Conservation (phyloP, 2,797 vertebrate genomes). For the Oceanodroma leucorhoa region DNA sequence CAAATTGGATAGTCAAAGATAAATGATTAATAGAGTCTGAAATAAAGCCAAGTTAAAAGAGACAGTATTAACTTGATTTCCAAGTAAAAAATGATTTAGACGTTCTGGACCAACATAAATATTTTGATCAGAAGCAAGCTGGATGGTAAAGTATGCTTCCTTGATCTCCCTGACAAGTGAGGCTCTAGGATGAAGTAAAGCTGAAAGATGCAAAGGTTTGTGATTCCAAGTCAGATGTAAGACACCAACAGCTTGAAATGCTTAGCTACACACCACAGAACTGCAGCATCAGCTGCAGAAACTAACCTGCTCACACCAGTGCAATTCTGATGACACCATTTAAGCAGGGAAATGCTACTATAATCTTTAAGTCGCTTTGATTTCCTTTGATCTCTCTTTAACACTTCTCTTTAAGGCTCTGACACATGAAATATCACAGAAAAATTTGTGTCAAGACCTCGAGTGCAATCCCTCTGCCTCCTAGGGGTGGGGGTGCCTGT, state of each 20-base stretch:
- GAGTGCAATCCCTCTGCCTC: rapidly evolving
- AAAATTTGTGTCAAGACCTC: neutral
- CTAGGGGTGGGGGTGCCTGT: neutral
- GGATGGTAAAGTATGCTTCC: neutral
- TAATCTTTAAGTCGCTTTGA: neutral
- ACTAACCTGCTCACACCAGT: neutral
- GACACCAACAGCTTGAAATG: neutral
- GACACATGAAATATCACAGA: neutral
- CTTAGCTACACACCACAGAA: neutral
- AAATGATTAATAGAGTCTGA: neutral
- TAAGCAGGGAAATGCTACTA: neutral
- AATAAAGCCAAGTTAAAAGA: neutral
- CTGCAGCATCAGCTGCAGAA: neutral
- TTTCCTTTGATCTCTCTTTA: neutral
- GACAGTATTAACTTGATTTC: neutral
- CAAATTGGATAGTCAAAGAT: neutral
- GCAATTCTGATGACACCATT: neutral
- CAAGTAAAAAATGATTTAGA: neutral
- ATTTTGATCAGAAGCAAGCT: neutral
- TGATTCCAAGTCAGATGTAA: neutral
- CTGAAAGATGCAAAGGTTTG: neutral
- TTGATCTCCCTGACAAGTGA: neutral
- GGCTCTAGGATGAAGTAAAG: neutral
- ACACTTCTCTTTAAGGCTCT: neutral
- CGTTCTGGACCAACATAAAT: neutral